phyloP scores from a whole-genome alignment of 2,797 vertebrate species.

The Gadopsis marmoratus region DNA sequence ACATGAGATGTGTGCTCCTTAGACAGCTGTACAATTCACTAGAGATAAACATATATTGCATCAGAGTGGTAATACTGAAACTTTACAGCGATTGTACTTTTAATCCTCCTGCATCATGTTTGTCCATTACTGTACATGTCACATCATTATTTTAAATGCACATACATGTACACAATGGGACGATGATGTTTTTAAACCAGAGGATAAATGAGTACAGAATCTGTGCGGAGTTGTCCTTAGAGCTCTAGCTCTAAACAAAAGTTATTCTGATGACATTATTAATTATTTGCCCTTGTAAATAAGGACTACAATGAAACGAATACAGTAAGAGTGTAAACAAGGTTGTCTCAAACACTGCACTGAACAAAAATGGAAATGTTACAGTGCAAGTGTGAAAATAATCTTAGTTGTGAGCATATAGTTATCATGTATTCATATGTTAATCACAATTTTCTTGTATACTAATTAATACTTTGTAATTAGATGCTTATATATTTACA shows the following conservation, averaged over 20 bases:
- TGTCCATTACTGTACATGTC: background rate
- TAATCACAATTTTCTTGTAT: no score
- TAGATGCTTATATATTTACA: no score
- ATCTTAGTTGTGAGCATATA: no score
- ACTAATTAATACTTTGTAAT: no score
- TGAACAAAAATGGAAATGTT: background rate
- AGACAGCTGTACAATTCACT: constrained; percentile 26
- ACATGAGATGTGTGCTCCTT: constrained; percentile 45
- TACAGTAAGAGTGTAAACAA: background rate
- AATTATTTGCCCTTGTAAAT: background rate
- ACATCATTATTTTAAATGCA: background rate
- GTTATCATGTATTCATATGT: no score
- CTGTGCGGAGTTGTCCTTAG: background rate
- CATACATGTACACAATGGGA: background rate
- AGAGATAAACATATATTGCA: constrained; percentile 14
- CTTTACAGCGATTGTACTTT: constrained; percentile 18
- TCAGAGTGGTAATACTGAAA: background rate
- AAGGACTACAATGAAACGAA: background rate
- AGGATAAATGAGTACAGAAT: background rate
- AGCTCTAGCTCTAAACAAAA: background rate
- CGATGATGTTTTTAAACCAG: constrained; percentile 8
- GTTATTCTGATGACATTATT: background rate
- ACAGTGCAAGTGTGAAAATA: no score
- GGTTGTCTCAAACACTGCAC: background rate
- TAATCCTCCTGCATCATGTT: constrained; percentile 34